Percentiles rank a stretch among this genome's conserved stretches.
Conservation (phyloP, 2,888 invertebrate genomes). For the Macropis europaea region DNA sequence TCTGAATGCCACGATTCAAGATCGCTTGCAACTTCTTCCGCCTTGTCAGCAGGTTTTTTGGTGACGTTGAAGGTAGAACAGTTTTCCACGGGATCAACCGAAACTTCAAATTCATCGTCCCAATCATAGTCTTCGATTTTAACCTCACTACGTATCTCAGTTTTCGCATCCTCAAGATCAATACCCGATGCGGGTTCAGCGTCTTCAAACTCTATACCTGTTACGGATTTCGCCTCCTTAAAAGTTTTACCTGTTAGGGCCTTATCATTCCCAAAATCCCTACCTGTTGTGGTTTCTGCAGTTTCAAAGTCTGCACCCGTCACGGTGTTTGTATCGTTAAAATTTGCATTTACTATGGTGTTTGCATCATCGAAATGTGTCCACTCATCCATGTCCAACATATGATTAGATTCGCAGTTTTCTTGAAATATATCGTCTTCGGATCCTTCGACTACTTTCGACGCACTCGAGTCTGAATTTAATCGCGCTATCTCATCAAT, state of each 20-base stretch:
- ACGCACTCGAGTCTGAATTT: constrained; percentile 6
- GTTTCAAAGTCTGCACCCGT: background rate
- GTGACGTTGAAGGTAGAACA: background rate
- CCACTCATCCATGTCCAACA: background rate
- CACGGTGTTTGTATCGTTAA: background rate
- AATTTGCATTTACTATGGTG: too few relatives aligned
- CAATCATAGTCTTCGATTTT: constrained; percentile 60
- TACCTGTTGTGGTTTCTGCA: too few relatives aligned
- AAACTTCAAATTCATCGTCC: constrained; percentile 62
- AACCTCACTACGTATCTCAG: too few relatives aligned
- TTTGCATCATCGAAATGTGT: background rate
- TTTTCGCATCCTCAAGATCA: too few relatives aligned
- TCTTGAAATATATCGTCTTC: constrained; percentile 68
- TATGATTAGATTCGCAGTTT: background rate
- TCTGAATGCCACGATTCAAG: background rate
- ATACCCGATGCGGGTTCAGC: too few relatives aligned
- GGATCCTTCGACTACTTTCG: constrained; percentile 39
- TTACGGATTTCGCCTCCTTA: background rate
- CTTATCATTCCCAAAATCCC: too few relatives aligned
- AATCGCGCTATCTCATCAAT: constrained; percentile 31
- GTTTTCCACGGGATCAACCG: background rate
- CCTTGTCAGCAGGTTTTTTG: background rate
- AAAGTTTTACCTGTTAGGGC: too few relatives aligned
- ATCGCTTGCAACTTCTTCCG: background rate
- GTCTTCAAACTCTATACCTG: background rate